Conservation (phyloP, 2,888 invertebrate species). For the Laothoe populi region DNA sequence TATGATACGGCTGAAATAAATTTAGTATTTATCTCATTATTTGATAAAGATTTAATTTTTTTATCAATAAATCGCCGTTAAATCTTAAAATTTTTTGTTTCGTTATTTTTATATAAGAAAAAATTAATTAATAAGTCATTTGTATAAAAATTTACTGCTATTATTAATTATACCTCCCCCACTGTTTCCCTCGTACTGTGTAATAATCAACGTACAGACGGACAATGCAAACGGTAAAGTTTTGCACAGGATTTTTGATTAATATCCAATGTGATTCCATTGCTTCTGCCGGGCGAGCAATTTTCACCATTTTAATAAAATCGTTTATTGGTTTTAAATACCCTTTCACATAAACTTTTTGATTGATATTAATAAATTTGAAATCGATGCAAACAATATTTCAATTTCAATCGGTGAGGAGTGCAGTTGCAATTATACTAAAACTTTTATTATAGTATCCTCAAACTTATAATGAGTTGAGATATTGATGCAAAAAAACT, state of each 20-base stretch:
- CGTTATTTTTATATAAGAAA: too few relatives aligned
- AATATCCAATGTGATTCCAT: constrained; percentile 48
- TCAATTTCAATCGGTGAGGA: not conserved
- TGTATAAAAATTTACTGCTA: too few relatives aligned
- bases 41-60: too few relatives aligned
- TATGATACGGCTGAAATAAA: too few relatives aligned
- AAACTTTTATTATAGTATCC: too few relatives aligned
- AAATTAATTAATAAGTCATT: too few relatives aligned
- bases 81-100: too few relatives aligned
- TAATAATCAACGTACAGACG: constrained; percentile 44
- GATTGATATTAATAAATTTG: not conserved
- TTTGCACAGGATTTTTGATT: constrained; percentile 50
- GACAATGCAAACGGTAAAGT: constrained; percentile 44
- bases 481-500: too few relatives aligned
- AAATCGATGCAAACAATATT: not conserved
- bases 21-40: too few relatives aligned
- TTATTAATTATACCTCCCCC: not conserved
- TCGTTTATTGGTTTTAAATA: constrained; percentile 6
- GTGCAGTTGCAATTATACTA: not conserved
- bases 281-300: constrained; percentile 5
- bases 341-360: not conserved
- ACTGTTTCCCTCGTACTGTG: constrained; percentile 26
- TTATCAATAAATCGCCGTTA: too few relatives aligned
- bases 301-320: constrained; percentile 9
- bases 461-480: too few relatives aligned